Percentiles rank a stretch among this genome's conserved stretches.
Evolutionary conservation across 2,888 invertebrate genomes (phyloP).

Genomic region (Micropterix aruncella): DNA sequence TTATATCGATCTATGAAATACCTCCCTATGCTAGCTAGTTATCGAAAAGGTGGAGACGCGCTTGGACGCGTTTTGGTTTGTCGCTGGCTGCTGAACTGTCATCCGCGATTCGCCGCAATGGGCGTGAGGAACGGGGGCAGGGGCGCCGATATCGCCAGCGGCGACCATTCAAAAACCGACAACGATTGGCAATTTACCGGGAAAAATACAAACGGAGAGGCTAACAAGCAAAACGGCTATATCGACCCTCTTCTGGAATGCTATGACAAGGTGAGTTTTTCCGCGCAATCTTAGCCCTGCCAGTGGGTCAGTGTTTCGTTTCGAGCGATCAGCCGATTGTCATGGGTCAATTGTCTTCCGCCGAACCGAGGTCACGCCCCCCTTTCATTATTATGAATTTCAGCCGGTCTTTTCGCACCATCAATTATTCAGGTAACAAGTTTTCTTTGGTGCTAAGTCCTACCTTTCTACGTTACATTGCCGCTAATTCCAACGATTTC

Average conservation of each 20-base stretch:
- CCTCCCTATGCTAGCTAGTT: too few species aligned
- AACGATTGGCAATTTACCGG: slow-evolving; percentile 52
- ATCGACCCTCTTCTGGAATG: neutral
- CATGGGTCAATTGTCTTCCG: neutral
- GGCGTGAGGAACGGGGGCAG: slow-evolving; percentile 9
- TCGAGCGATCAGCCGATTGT: neutral
- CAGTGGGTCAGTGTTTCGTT: neutral
- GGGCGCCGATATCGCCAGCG: slow-evolving; percentile 27
- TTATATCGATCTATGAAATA: too few species aligned
- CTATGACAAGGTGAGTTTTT: neutral
- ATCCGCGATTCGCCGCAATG: slow-evolving; percentile 2
- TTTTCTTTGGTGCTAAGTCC: too few species aligned
- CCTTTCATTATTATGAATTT: too few species aligned
- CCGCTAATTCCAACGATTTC: too few species aligned
- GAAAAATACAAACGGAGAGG: neutral
- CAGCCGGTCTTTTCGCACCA: too few species aligned
- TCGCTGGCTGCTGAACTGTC: too few species aligned
- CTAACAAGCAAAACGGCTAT: neutral
- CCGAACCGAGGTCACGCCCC: slow-evolving; percentile 1
- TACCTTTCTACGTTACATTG: too few species aligned
- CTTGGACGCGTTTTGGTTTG: too few species aligned
- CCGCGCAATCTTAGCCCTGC: neutral
- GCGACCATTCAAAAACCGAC: slow-evolving; percentile 47
- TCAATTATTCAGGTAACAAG: too few species aligned
- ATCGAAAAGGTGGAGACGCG: too few species aligned